phyloP scores from a whole-genome alignment of 2,888 invertebrate species.

The Thereva nobilitata region DNA sequence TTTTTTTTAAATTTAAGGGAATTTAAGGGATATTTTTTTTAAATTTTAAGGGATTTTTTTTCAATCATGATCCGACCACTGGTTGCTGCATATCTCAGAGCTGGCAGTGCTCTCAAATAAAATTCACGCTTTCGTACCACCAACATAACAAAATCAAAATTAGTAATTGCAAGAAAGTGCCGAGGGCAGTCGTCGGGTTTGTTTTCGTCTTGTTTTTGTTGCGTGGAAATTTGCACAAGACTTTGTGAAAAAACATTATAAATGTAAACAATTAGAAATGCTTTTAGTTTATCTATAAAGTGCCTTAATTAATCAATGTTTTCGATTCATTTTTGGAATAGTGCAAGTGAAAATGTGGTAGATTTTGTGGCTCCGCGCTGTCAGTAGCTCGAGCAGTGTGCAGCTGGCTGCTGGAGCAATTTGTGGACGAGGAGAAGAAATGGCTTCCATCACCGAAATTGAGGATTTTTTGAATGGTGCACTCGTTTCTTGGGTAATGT shows the following conservation, averaged over 20 bases:
- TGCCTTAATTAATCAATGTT: neutral
- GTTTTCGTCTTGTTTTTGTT: neutral
- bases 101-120: neutral
- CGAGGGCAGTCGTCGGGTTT: neutral
- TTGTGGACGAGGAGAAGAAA: slow-evolving; percentile 36
- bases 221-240: slow-evolving; percentile 3
- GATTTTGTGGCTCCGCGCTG: neutral
- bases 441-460: slow-evolving; percentile 67
- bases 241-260: neutral
- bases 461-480: slow-evolving; percentile 84
- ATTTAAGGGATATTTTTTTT: too few relatives aligned
- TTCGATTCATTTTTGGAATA: neutral
- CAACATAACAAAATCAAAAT: slow-evolving; percentile 4
- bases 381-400: neutral
- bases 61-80: too few relatives aligned
- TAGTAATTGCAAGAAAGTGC: slow-evolving; percentile 2
- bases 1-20: too few relatives aligned
- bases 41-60: too few relatives aligned
- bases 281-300: neutral
- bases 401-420: neutral
- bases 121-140: neutral
- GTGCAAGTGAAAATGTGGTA: slow-evolving; percentile 4
- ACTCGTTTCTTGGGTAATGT: slow-evolving; percentile 78
- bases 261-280: neutral
- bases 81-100: neutral